Evolutionary conservation across 2,797 vertebrate genomes (phyloP).

Genomic region (Coccyzus lansbergi): DNA sequence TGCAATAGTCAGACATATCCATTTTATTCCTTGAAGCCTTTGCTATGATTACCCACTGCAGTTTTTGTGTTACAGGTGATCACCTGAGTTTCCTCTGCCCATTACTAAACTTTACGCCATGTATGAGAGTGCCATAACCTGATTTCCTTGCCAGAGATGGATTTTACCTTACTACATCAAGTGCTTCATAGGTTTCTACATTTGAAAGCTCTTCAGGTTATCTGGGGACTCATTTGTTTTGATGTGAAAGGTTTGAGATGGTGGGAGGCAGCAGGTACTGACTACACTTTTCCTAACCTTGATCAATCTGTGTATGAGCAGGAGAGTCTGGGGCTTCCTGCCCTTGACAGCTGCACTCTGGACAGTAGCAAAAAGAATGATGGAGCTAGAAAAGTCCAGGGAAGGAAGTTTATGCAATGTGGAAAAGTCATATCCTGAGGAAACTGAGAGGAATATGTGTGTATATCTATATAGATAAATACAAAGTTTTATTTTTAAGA

Average conservation of each 20-base stretch:
- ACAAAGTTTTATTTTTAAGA: constrained; percentile 59
- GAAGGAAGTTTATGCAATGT: constrained; percentile 62
- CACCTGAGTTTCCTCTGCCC: background rate
- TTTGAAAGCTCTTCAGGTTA: background rate
- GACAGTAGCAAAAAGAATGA: constrained; percentile 48
- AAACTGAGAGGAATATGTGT: constrained; percentile 26
- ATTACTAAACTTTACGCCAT: background rate
- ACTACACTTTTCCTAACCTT: constrained; percentile 34
- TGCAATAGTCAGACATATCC: background rate
- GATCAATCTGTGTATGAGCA: background rate
- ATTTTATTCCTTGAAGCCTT: background rate
- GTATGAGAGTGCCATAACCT: background rate
- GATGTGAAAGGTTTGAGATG: background rate
- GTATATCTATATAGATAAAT: constrained; percentile 51
- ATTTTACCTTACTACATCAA: background rate
- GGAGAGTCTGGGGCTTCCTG: constrained; percentile 37
- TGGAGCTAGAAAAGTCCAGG: constrained; percentile 20
- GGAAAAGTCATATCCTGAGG: constrained; percentile 55
- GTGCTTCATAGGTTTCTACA: background rate
- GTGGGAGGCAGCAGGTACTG: background rate
- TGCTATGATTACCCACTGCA: background rate
- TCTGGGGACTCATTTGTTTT: background rate
- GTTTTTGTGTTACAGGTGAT: background rate
- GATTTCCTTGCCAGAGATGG: background rate
- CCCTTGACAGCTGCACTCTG: constrained; percentile 44